A percentile compares a stretch with the other conserved stretches of the same genome.
Conservation (phyloP, 1,140 invertebrate species). For the Ectropis grisescens region DNA sequence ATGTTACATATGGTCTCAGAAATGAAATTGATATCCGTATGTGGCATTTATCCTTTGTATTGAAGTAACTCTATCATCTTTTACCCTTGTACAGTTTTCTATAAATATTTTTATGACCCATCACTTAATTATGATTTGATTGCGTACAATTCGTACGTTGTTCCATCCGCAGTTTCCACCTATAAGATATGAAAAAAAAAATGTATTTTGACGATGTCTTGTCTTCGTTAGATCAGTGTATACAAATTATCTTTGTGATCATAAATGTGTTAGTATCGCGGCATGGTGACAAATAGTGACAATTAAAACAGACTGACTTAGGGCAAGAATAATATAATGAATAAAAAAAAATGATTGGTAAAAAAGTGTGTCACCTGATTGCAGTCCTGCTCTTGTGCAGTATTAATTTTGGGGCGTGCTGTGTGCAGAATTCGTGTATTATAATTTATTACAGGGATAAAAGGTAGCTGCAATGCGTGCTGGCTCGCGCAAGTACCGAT, state of each 20-base stretch:
- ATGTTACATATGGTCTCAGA: too few relatives aligned
- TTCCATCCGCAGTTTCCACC: conserved; percentile 48
- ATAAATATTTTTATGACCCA: too few relatives aligned
- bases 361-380: background rate
- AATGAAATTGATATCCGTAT: too few relatives aligned
- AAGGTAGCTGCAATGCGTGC: too few relatives aligned
- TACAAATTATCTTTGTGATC: conserved; percentile 51
- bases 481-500: too few relatives aligned
- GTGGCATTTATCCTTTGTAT: too few relatives aligned
- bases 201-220: conserved; percentile 41
- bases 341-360: background rate
- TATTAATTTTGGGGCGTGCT: conserved; percentile 54
- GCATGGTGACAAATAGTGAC: conserved; percentile 31
- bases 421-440: conserved; percentile 23
- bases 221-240: conserved; percentile 53
- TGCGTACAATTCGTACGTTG: conserved; percentile 41
- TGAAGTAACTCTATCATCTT: too few relatives aligned
- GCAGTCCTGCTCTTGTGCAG: conserved; percentile 34
- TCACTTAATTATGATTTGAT: too few relatives aligned
- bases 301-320: conserved; percentile 37
- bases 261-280: conserved; percentile 34
- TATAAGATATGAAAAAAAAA: conserved; percentile 20
- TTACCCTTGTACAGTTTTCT: too few relatives aligned
- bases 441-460: too few relatives aligned
- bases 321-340: conserved; percentile 18